These are phyloP conservation scores for Pituophis catenifer DNA, from an alignment of 2,113 vertebrate genomes.

Conservation along the genomic window DNA sequence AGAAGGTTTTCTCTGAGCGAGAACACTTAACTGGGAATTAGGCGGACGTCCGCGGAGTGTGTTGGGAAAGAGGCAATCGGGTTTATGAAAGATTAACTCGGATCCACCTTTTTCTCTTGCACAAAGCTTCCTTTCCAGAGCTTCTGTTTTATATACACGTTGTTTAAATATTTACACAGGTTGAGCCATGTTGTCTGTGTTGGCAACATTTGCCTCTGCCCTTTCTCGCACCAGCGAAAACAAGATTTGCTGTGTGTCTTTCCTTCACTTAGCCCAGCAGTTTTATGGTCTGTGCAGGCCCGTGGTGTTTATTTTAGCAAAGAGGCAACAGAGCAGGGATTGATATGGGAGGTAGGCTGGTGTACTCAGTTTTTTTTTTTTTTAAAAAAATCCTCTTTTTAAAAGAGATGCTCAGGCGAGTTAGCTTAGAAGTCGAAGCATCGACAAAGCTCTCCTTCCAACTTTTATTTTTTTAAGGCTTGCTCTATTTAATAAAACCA, in stretches of 20 bases:
- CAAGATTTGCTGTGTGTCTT: background rate
- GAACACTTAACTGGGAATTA: background rate
- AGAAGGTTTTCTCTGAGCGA: background rate
- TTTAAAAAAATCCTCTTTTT: background rate
- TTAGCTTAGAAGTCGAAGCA: background rate
- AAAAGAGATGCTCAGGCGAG: background rate
- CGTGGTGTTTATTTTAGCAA: conserved; percentile 7
- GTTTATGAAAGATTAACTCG: conserved; percentile 9
- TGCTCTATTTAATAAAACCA: background rate
- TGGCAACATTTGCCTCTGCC: conserved; percentile 9
- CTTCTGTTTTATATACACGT: conserved; percentile 14
- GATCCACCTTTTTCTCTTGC: background rate
- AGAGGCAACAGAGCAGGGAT: background rate
- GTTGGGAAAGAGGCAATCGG: background rate
- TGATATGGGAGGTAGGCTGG: background rate
- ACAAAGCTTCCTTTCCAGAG: background rate
- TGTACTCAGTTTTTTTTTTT: too few species aligned
- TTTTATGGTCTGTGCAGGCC: background rate
- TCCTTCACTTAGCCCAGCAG: background rate
- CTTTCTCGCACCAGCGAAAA: background rate
- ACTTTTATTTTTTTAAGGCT: background rate
- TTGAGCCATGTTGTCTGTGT: conserved; percentile 7
- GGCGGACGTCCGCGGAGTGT: background rate
- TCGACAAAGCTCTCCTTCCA: background rate
- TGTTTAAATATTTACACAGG: conserved; percentile 33